Percentiles rank a stretch among this genome's conserved stretches.
Conservation (phyloP, 2,113 vertebrate species). For the Corynorhinus townsendii region DNA sequence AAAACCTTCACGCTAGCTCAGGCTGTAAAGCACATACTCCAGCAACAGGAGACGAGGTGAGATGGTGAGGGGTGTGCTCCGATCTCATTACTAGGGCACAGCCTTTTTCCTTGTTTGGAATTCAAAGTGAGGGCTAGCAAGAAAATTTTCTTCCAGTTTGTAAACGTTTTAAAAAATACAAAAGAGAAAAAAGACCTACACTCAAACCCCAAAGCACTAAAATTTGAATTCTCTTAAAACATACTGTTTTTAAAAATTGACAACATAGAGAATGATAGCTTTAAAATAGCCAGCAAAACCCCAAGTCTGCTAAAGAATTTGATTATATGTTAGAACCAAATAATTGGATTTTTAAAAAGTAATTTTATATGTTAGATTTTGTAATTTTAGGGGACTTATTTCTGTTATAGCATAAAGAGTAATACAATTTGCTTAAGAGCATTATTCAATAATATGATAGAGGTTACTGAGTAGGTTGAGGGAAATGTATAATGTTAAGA, state of each 20-base stretch:
- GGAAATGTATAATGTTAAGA: slow-evolving; percentile 69
- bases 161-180: neutral
- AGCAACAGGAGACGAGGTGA: slow-evolving; percentile 94
- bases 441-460: slow-evolving; percentile 29
- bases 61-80: neutral
- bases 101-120: neutral
- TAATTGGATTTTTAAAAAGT: slow-evolving; percentile 32
- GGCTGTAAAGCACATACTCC: slow-evolving; percentile 98
- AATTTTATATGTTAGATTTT: slow-evolving; percentile 9
- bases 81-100: neutral
- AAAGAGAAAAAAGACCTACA: neutral
- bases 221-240: slow-evolving; percentile 44
- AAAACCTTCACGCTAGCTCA: slow-evolving; percentile 99
- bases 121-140: neutral
- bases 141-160: slow-evolving; percentile 41
- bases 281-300: slow-evolving; percentile 26
- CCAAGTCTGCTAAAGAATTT: slow-evolving; percentile 31
- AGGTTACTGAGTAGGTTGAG: slow-evolving; percentile 48
- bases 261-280: neutral
- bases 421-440: slow-evolving; percentile 39
- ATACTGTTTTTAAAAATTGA: slow-evolving; percentile 37
- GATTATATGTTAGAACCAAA: neutral
- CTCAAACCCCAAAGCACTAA: neutral
- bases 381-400: slow-evolving; percentile 57
- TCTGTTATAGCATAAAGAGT: slow-evolving; percentile 51